phyloP scores from a whole-genome alignment of 2,797 vertebrate species.

The Helicolenus hilgendorfi region DNA sequence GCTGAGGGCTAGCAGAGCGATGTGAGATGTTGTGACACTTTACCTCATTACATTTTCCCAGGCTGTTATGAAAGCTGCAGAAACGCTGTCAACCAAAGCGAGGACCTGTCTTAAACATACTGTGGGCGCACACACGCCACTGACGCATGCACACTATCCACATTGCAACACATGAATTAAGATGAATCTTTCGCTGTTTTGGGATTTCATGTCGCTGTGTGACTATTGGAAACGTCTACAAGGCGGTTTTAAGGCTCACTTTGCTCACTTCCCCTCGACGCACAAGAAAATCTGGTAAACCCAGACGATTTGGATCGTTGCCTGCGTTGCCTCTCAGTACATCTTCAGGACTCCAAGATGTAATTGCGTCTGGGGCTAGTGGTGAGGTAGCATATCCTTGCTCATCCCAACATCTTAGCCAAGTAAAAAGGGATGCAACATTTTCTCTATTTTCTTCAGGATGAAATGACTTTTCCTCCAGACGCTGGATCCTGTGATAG shows the following conservation, averaged over 20 bases:
- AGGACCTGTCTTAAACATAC: conserved; percentile 69
- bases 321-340: conserved; percentile 19
- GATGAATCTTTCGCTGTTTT: conserved; percentile 35
- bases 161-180: conserved; percentile 29
- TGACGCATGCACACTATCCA: conserved; percentile 6
- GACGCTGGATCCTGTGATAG: conserved; percentile 32
- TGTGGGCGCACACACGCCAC: neutral
- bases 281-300: conserved; percentile 34
- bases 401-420: conserved; percentile 37
- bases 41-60: conserved; percentile 88
- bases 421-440: conserved; percentile 1
- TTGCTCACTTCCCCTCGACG: conserved; percentile 13
- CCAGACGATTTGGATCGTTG: conserved; percentile 27
- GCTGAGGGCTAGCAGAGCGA: conserved; percentile 74
- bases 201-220: conserved; percentile 27
- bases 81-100: conserved; percentile 81
- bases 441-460: conserved; percentile 27
- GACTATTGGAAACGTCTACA: conserved; percentile 44
- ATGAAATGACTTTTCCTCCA: conserved; percentile 39
- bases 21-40: conserved; percentile 89
- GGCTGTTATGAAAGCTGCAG: conserved; percentile 81
- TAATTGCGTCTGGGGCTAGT: conserved; percentile 40
- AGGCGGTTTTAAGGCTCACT: conserved; percentile 48
- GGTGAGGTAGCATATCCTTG: conserved; percentile 19
- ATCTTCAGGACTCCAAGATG: conserved; percentile 24